Evolutionary conservation across 2,113 vertebrate genomes (phyloP).

Genomic region (Eulacestoma nigropectus): DNA sequence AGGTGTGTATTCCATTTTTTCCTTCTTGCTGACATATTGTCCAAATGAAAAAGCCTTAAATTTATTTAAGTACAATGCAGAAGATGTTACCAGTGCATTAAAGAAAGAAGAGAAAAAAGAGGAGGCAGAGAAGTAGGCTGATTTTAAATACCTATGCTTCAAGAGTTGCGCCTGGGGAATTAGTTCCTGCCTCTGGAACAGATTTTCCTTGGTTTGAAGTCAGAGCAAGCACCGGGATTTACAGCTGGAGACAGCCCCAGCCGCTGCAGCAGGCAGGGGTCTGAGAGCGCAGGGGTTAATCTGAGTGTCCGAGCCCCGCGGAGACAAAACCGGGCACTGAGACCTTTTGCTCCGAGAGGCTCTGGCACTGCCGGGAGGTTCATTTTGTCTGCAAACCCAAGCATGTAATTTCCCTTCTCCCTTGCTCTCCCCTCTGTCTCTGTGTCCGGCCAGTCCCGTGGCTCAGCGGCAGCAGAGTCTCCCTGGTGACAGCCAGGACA

Average conservation of each 20-base stretch:
- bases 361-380: neutral
- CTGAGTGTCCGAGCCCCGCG: neutral
- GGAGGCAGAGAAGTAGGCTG: neutral
- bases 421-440: neutral
- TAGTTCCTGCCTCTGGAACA: neutral
- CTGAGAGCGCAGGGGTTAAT: neutral
- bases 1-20: neutral
- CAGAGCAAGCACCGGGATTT: neutral
- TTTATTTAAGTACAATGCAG: neutral
- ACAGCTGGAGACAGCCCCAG: neutral
- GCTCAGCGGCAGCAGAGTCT: neutral
- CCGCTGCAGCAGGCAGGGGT: neutral
- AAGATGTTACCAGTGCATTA: neutral
- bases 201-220: neutral
- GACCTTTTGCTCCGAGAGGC: neutral
- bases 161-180: neutral
- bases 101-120: neutral
- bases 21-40: neutral
- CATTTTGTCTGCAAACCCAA: slow-evolving; percentile 37
- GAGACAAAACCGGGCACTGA: neutral
- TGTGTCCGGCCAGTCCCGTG: neutral
- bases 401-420: slow-evolving; percentile 28
- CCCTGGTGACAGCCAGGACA: neutral
- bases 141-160: neutral
- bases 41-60: neutral